Percentiles rank a stretch among this genome's conserved stretches.
phyloP scores from a whole-genome alignment of 2,113 vertebrate genomes.

The Struthio camelus region DNA sequence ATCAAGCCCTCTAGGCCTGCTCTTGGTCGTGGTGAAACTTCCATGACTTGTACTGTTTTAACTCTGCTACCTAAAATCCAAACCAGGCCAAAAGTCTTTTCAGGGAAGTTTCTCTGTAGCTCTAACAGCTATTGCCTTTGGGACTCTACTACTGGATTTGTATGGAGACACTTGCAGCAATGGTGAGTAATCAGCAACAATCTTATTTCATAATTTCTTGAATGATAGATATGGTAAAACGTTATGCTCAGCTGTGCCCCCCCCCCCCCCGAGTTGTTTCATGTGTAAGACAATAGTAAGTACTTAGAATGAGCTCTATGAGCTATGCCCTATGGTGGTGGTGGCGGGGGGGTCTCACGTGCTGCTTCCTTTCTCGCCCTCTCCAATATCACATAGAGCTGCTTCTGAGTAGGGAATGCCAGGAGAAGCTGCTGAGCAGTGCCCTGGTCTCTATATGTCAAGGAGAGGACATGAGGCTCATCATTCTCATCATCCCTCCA shows the following conservation, averaged over 20 bases:
- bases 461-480: not conserved
- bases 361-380: not conserved
- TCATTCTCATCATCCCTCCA: not conserved
- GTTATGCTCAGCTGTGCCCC: too few species aligned
- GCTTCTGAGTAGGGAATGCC: not conserved
- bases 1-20: not conserved
- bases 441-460: not conserved
- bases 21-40: not conserved
- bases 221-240: not conserved
- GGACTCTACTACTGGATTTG: not conserved
- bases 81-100: not conserved
- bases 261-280: too few species aligned
- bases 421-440: not conserved
- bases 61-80: not conserved
- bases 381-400: not conserved
- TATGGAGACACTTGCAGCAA: not conserved
- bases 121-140: not conserved
- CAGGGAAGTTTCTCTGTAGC: not conserved
- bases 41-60: not conserved
- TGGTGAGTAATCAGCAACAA: not conserved
- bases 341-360: not conserved
- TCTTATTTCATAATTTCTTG: not conserved
- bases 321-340: not conserved
- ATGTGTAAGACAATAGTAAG: not conserved
- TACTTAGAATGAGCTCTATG: not conserved